phyloP scores from a whole-genome alignment of 2,797 vertebrate species.

The Schizopygopsis malacanthus region DNA sequence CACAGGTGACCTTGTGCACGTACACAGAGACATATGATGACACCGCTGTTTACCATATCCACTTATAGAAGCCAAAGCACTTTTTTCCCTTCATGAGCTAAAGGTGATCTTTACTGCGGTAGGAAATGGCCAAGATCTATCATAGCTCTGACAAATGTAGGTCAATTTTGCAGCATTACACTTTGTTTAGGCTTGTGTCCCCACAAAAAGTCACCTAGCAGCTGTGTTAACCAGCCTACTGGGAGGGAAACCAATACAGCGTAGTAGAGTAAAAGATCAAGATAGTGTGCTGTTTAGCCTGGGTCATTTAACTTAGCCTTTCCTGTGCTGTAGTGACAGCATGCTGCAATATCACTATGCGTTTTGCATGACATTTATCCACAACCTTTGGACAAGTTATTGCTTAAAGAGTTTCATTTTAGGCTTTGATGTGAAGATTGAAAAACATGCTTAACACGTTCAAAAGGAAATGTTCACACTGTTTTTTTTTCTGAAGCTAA shows the following conservation, averaged over 20 bases:
- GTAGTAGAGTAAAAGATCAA: slow-evolving; percentile 1
- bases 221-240: slow-evolving; percentile 46
- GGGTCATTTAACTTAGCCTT: slow-evolving; percentile 28
- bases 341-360: not conserved
- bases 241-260: slow-evolving; percentile 8
- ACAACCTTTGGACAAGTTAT: not conserved
- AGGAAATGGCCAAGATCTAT: slow-evolving; percentile 44
- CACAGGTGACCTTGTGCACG: not conserved
- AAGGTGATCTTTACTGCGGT: slow-evolving; percentile 41
- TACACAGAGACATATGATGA: not conserved
- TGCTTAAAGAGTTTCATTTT: not conserved
- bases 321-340: not conserved
- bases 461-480: not conserved
- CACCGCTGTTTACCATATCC: slow-evolving; percentile 16
- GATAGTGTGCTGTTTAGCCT: slow-evolving; percentile 2
- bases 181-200: slow-evolving; percentile 47
- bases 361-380: slow-evolving; percentile 5
- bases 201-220: slow-evolving; percentile 50
- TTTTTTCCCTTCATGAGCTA: slow-evolving; percentile 22
- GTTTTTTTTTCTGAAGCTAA: not conserved
- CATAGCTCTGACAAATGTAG: slow-evolving; percentile 52
- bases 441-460: not conserved
- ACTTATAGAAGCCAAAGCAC: slow-evolving; percentile 15
- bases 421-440: not conserved
- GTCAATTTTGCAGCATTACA: slow-evolving; percentile 39